A percentile compares a stretch with the other conserved stretches of the same genome.
Evolutionary conservation across 2,797 vertebrate species (phyloP).

Genomic region (Champsocephalus gunnari): DNA sequence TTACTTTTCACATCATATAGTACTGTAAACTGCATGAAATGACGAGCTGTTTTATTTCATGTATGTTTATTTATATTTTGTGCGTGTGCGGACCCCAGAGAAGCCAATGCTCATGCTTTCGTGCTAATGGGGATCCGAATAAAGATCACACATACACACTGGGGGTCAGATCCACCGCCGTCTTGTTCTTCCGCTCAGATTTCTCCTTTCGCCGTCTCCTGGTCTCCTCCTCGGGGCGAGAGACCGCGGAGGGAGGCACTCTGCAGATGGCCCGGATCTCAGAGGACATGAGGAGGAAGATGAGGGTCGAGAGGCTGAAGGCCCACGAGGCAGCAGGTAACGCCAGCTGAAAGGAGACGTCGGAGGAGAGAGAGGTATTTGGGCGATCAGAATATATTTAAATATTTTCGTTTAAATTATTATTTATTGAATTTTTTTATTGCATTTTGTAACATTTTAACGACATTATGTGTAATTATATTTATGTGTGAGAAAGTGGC

Average conservation of each 20-base stretch:
- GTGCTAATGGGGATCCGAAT: no score
- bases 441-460: no score
- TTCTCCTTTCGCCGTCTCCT: constrained; percentile 58
- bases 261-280: constrained; percentile 83
- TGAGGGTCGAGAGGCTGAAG: constrained; percentile 88
- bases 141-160: neutral
- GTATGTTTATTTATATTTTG: no score
- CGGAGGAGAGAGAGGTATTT: constrained; percentile 37
- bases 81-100: no score
- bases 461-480: no score
- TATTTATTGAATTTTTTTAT: no score
- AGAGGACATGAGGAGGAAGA: constrained; percentile 87
- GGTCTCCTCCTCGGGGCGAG: constrained; percentile 84
- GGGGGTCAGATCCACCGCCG: constrained; percentile 6
- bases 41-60: no score
- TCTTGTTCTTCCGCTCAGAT: constrained; percentile 8
- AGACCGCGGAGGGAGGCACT: constrained; percentile 84
- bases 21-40: no score
- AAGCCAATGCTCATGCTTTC: no score
- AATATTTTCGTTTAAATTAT: no score
- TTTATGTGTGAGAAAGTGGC: no score
- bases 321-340: constrained; percentile 88
- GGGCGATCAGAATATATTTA: constrained; percentile 14
- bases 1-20: no score
- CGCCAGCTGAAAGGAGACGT: constrained; percentile 79